Evolutionary conservation across 2,113 vertebrate genomes (phyloP).

Genomic region (Poeciliopsis retropinna): DNA sequence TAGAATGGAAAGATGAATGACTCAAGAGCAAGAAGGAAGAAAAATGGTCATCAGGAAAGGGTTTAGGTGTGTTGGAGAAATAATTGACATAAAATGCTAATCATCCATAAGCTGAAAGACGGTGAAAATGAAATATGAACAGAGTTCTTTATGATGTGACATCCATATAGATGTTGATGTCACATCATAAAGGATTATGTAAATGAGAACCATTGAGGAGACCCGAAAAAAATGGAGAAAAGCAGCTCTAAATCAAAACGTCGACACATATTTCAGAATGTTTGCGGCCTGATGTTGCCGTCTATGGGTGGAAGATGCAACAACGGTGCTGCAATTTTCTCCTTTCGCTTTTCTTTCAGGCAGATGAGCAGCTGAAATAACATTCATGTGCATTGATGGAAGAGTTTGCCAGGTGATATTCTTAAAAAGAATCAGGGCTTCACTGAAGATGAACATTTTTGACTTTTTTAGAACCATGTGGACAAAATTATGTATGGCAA

Average conservation of each 20-base stretch:
- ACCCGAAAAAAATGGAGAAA: neutral
- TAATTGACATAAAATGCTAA: neutral
- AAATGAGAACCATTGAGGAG: neutral
- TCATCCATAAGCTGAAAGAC: neutral
- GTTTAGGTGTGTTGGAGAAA: neutral
- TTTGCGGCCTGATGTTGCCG: too few species aligned
- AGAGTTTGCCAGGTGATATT: neutral
- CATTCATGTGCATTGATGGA: neutral
- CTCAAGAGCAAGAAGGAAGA: neutral
- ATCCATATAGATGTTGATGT: neutral
- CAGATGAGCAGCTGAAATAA: neutral
- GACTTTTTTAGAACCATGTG: too few species aligned
- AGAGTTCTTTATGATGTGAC: too few species aligned
- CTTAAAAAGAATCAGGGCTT: neutral
- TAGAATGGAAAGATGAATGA: neutral
- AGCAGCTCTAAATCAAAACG: neutral
- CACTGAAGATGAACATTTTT: neutral
- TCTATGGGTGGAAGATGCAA: neutral
- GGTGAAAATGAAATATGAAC: too few species aligned
- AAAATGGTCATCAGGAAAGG: constrained; percentile 11
- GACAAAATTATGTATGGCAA: too few species aligned
- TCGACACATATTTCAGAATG: too few species aligned
- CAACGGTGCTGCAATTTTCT: too few species aligned
- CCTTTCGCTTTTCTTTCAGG: neutral
- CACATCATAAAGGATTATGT: neutral